Evolutionary conservation across 2,888 invertebrate species (phyloP), one percentile per base, ranked within the genome.

Genomic region (Pandemis cinnamomeana): DNA sequence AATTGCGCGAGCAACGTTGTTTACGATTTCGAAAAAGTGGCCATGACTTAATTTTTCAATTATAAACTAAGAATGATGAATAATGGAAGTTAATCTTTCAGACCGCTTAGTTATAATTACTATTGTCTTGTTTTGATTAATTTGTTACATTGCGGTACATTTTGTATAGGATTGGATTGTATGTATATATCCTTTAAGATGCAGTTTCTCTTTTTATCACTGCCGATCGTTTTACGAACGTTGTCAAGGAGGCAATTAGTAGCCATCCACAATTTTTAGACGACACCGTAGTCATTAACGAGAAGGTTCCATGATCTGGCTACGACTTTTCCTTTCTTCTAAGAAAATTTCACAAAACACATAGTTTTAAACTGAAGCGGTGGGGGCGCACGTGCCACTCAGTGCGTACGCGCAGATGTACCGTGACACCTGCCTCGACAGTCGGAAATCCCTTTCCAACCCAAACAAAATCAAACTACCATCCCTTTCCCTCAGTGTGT

Each of bases 401-500:
- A 89, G 83, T 87, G 86, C 87, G 86, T 85, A 86, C 82, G 88
- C 92, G 93, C 93, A 94, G 93, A 93, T 94, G 93, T 92, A 86
- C 85, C 81, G 84, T 80, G 87, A 92, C 93, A 93, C 93, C 93
- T 93, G 93, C 91, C 89, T 84, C 86, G 82, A 89, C 81, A 82
- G 78, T 81, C 81, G 77, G 77, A 82, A 80, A 78, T 91, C 91
- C 86, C 87, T 80, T 79, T 91, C 86, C 79, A 81, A 82, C 91
- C 60, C 75, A 75, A 67, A 68, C 42, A 67, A 75, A 81, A 76
- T 77, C 72, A 77, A 87, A 89, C 81, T 68, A 72, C 78, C 76
- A 75, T 91, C 88, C 85, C 85, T 80, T 79, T 90, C 85, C 81
- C 79, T 75, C 80, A 83, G 81, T 82, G 80, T 83, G 82, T 84